These are phyloP conservation scores for Hippocampus mohnikei DNA, from an alignment of 2,113 vertebrate species.

Conservation along the genomic window DNA sequence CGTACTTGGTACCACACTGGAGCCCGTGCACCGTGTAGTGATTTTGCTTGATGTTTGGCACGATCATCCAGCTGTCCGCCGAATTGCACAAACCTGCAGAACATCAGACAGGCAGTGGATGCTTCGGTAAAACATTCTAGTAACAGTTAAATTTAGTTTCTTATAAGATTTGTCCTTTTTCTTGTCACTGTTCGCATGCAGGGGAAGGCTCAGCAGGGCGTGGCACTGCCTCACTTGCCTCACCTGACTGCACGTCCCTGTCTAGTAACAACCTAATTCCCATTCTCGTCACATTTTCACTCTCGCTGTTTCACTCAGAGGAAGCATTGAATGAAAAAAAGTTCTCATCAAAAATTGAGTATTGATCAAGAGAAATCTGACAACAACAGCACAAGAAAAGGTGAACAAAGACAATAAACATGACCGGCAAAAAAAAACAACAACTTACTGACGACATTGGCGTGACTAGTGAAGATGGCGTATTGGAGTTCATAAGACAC, in stretches of 20 bases:
- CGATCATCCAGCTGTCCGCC: slow-evolving; percentile 99
- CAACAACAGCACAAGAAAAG: neutral
- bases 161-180: too few relatives aligned
- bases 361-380: neutral
- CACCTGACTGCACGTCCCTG: too few relatives aligned
- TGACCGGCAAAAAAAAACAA: neutral
- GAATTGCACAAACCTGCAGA: slow-evolving; percentile 94
- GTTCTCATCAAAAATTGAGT: neutral
- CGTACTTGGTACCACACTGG: slow-evolving; percentile 95
- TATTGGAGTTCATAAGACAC: slow-evolving; percentile 97
- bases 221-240: too few relatives aligned
- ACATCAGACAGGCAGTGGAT: slow-evolving; percentile 22
- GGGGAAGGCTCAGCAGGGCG: too few relatives aligned
- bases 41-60: slow-evolving; percentile 98
- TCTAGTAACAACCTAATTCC: slow-evolving; percentile 9
- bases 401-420: neutral
- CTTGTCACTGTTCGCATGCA: too few relatives aligned
- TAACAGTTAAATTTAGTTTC: neutral
- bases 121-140: neutral
- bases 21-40: slow-evolving; percentile 97
- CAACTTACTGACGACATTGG: slow-evolving; percentile 95
- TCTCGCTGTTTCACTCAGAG: neutral
- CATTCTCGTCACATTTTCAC: slow-evolving; percentile 21
- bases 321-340: neutral
- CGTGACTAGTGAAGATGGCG: slow-evolving; percentile 93